Evolutionary conservation across 2,888 invertebrate genomes (phyloP).

Genomic region (Plagodis pulveraria): DNA sequence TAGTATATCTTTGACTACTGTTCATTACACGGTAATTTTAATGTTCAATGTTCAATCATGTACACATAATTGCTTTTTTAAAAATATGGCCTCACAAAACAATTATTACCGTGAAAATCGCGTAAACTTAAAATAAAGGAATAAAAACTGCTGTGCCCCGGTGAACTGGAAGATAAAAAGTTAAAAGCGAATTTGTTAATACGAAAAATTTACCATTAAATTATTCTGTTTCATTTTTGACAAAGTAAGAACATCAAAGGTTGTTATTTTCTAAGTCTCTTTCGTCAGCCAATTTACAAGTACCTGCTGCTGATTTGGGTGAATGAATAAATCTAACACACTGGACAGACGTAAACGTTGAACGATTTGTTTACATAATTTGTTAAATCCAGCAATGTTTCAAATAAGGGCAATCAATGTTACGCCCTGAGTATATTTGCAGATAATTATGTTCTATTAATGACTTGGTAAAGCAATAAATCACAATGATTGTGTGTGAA

Average conservation of each 20-base stretch:
- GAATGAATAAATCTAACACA: too few species aligned
- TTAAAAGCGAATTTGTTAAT: too few species aligned
- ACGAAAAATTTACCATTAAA: neutral
- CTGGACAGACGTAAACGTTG: neutral
- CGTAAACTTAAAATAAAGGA: neutral
- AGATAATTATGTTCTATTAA: slow-evolving; percentile 30
- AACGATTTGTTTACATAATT: slow-evolving; percentile 5
- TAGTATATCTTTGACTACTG: neutral
- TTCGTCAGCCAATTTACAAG: too few species aligned
- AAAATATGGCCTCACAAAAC: too few species aligned
- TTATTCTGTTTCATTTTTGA: neutral
- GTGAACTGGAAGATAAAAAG: too few species aligned
- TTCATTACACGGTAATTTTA: too few species aligned
- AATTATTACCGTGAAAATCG: neutral
- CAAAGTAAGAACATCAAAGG: too few species aligned
- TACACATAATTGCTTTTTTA: too few species aligned
- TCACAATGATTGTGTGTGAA: slow-evolving; percentile 36
- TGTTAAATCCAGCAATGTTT: slow-evolving; percentile 4
- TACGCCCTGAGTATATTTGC: slow-evolving; percentile 9
- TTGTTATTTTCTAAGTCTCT: too few species aligned
- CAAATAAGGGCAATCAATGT: slow-evolving; percentile 8
- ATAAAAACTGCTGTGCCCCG: too few species aligned
- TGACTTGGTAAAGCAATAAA: slow-evolving; percentile 40
- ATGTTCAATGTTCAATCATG: too few species aligned
- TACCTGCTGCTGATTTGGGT: too few species aligned